These are phyloP conservation scores for Allophyes oxyacanthae DNA, from an alignment of 2,888 invertebrate species.

Conservation along the genomic window DNA sequence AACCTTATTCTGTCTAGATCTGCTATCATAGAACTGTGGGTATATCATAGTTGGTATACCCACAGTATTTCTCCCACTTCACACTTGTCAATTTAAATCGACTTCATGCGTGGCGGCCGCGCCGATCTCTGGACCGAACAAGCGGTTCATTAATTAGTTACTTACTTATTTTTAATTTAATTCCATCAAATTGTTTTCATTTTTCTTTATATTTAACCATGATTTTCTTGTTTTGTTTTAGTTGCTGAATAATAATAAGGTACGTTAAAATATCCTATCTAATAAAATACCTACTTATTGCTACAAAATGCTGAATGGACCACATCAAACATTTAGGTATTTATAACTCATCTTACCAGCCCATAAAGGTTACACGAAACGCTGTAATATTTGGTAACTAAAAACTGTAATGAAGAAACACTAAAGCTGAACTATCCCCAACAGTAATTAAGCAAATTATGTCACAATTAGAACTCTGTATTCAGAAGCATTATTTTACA, in stretches of 20 bases:
- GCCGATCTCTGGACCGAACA: no score
- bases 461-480: slow-evolving; percentile 50
- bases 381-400: slow-evolving; percentile 12
- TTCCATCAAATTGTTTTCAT: neutral
- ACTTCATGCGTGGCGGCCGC: no score
- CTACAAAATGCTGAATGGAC: slow-evolving; percentile 1
- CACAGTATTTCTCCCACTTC: no score
- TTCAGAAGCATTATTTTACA: slow-evolving; percentile 66
- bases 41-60: no score
- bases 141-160: no score
- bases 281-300: neutral
- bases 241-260: slow-evolving; percentile 47
- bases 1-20: no score
- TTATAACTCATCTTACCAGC: neutral
- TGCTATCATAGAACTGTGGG: no score
- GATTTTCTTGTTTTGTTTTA: slow-evolving; percentile 46
- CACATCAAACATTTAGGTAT: slow-evolving; percentile 1
- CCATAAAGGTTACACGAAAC: slow-evolving; percentile 7
- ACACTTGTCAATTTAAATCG: no score
- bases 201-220: slow-evolving; percentile 8
- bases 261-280: slow-evolving; percentile 22
- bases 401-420: slow-evolving; percentile 31
- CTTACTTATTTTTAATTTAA: neutral
- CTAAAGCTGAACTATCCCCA: slow-evolving; percentile 25
- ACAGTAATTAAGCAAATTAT: slow-evolving; percentile 39